These are phyloP conservation scores for Pempheris klunzingeri DNA, from an alignment of 2,797 vertebrate genomes.

Conservation along the genomic window DNA sequence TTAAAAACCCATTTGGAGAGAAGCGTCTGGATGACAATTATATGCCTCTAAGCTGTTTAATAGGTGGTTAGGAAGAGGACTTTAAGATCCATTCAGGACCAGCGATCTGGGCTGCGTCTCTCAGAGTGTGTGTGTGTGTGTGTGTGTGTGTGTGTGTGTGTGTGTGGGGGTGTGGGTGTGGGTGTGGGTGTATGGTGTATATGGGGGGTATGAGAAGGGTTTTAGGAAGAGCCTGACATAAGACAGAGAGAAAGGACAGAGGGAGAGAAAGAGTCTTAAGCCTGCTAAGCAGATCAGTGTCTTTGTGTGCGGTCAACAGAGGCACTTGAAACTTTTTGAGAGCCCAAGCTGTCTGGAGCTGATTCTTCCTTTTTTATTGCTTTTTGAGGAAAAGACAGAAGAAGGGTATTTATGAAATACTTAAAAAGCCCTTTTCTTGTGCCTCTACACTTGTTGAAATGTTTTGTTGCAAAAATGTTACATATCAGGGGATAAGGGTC, in stretches of 20 bases:
- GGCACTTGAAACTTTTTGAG: slow-evolving; percentile 75
- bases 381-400: slow-evolving; percentile 46
- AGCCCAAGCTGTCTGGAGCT: slow-evolving; percentile 60
- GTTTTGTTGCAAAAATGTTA: slow-evolving; percentile 58
- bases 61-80: slow-evolving; percentile 76
- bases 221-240: slow-evolving; percentile 67
- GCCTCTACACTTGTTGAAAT: slow-evolving; percentile 25
- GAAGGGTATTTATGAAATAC: slow-evolving; percentile 46
- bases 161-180: slow-evolving; percentile 18
- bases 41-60: slow-evolving; percentile 80
- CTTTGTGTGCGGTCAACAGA: slow-evolving; percentile 79
- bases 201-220: slow-evolving; percentile 56
- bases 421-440: slow-evolving; percentile 45
- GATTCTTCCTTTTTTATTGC: slow-evolving; percentile 63
- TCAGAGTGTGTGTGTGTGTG: slow-evolving; percentile 47
- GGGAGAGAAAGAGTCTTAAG: slow-evolving; percentile 69
- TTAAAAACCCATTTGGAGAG: slow-evolving; percentile 74
- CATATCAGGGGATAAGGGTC: slow-evolving; percentile 45
- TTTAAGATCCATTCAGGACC: slow-evolving; percentile 78
- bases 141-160: slow-evolving; percentile 16
- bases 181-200: slow-evolving; percentile 45
- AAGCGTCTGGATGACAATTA: slow-evolving; percentile 77
- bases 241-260: slow-evolving; percentile 65
- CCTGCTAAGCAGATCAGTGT: slow-evolving; percentile 81
- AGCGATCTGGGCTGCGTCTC: slow-evolving; percentile 63